Evolutionary conservation across 2,797 vertebrate genomes (phyloP), one percentile per base, ranked within the genome.

Genomic region (Margarornis squamiger): DNA sequence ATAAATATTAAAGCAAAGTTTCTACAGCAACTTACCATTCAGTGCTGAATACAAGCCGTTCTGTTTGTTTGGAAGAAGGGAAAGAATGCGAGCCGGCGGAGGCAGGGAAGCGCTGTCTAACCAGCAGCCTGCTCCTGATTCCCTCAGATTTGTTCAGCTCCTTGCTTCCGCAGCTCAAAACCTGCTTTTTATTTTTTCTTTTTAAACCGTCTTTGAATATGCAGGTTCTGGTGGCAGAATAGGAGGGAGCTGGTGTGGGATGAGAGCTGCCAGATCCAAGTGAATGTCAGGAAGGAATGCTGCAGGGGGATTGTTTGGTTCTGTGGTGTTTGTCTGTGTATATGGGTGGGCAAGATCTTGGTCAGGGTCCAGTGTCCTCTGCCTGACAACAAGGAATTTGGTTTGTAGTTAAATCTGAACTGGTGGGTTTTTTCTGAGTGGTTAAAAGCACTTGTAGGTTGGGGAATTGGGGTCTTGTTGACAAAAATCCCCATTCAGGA

Each of bases 1-100:
- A 96, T 97, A 95, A 97, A 97, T 97, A 97, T 97, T 97, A 97
- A 98, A 96, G 97, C 94, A 95, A 94, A 96, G 96, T 97, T 96
- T 88, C 73, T 84, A 57, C 96, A 96, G 97, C 95, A 92, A 83
- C 88, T 96, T 96, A 71, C 96, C 88, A 88, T 93, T 95, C 97
- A 97, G 97, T 94, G 91, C 24, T 93, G 97, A 96, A 91, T 81
- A 92, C 93, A 95, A 97, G 95, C 96, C 95, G 96, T 91, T 97
- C 93, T 94, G 96, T 95, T 96, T 97, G 93, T 94, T 96, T 95
- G 65, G 82, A 90, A 84, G 88, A 74, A 90, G 90, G 71, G 65
- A 16, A 71, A 91, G 92, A 84, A 77, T 75, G 84, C 8, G 8
- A 38, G 48, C 16, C 86, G 94, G 90, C 3, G 7, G 87, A 78